These are phyloP conservation scores for Dromaius novaehollandiae DNA, from an alignment of 2,113 vertebrate genomes.

Conservation along the genomic window DNA sequence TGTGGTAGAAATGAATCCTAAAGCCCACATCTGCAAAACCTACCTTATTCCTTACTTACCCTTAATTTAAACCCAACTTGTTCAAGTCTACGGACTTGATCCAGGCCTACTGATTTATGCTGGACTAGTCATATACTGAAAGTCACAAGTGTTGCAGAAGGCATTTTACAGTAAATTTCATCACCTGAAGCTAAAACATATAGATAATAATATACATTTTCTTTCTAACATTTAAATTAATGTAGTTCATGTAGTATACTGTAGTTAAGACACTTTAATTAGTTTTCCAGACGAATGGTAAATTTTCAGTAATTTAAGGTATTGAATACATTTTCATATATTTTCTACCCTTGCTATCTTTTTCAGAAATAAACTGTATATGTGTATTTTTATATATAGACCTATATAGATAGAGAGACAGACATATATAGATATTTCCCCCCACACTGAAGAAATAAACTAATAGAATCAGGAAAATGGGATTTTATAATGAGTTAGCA, in stretches of 20 bases:
- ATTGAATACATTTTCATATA: background rate
- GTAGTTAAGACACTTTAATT: background rate
- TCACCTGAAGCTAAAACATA: background rate
- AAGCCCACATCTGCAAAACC: background rate
- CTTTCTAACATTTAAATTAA: background rate
- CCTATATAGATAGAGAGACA: no score
- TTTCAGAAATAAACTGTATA: background rate
- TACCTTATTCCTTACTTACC: background rate
- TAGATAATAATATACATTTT: background rate
- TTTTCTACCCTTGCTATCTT: background rate
- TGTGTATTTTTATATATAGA: background rate
- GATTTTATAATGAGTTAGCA: constrained; percentile 45
- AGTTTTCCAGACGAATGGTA: background rate
- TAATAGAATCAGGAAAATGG: constrained; percentile 24
- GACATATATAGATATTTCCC: background rate
- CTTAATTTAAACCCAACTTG: background rate
- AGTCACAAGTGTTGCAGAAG: background rate
- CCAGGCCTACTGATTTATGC: background rate
- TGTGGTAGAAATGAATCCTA: background rate
- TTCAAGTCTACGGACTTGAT: background rate
- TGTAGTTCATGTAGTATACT: background rate
- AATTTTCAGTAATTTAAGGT: background rate
- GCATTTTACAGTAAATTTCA: background rate
- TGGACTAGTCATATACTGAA: background rate
- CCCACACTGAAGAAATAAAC: constrained; percentile 44